These are phyloP conservation scores for Rhyzopertha dominica DNA, from an alignment of 1,140 invertebrate species.

Conservation along the genomic window DNA sequence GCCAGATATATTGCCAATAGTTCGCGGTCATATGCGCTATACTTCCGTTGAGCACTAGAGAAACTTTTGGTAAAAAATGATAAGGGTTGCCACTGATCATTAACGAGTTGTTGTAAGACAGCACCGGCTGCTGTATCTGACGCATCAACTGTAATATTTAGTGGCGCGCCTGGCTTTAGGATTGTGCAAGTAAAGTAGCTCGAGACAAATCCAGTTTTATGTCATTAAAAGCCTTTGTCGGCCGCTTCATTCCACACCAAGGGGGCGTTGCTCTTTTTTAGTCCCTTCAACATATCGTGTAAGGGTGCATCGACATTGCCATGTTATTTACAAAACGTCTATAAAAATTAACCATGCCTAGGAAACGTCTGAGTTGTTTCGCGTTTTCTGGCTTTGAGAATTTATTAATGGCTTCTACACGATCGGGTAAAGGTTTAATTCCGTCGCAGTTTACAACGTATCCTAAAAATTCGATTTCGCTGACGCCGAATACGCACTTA, in stretches of 20 bases:
- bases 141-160: constrained; percentile 29
- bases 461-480: constrained; percentile 36
- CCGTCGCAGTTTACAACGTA: constrained; percentile 31
- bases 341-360: constrained; percentile 42
- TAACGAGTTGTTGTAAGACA: constrained; percentile 29
- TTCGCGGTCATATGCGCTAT: constrained; percentile 46
- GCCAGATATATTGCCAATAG: constrained; percentile 44
- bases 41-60: constrained; percentile 33
- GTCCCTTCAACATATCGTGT: constrained; percentile 15
- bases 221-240: constrained; percentile 8
- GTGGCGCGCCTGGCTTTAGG: constrained; percentile 20
- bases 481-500: constrained; percentile 33
- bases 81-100: constrained; percentile 16
- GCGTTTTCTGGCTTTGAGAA: constrained; percentile 23
- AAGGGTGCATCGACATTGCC: constrained; percentile 28
- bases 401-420: constrained; percentile 29
- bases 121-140: constrained; percentile 33
- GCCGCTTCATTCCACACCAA: constrained; percentile 25
- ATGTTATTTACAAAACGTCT: constrained; percentile 30
- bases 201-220: constrained; percentile 30
- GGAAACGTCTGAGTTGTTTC: constrained; percentile 31
- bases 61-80: constrained; percentile 29
- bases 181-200: constrained; percentile 32
- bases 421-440: constrained; percentile 30
- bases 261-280: constrained; percentile 24